Evolutionary conservation across 2,113 vertebrate species (phyloP), one percentile per base, ranked within the genome.

Genomic region (Thamnaconus septentrionalis): DNA sequence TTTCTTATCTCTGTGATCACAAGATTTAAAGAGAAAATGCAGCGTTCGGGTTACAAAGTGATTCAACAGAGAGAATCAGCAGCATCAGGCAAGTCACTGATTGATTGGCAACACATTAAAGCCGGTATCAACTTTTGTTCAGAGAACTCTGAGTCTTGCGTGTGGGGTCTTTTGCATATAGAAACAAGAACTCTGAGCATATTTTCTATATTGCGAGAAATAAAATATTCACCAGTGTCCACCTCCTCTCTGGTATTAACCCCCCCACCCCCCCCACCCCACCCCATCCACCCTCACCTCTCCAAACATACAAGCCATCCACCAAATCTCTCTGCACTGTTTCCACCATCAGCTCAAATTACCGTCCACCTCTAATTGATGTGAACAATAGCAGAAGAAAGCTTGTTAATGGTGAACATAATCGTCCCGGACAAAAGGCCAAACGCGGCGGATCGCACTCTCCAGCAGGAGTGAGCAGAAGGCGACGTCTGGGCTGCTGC

Each of bases 311-410:
- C 89, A 89, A 89, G 82, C 12, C n/a, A 62, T 76, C 89, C 80
- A 60, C 12, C 3, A 88, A 87, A 66, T 85, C 91, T 92, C 92
- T 88, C 89, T 88, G 91, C 92, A 90, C 91, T 83, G 84, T 91
- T 86, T 89, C 90, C 85, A 73, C 88, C 87, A 82, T 94, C 94
- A 88, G 66, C 92, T 93, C 91, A 90, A 92, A 94, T 95, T 92
- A 93, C 90, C 89, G 75, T 93, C 91, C 88, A 84, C 7, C 79
- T 91, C 92, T 92, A 93, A 94, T 92, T 93, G 92, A 93, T 92
- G 92, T 89, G 92, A 94, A 93, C 92, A 91, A 92, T 91, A 93
- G 91, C 90, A 89, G 88, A 94, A 93, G 92, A 93, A 92, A 88
- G 92, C 90, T 91, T 90, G 91, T 93, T 93, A 91, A 92, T 91